Evolutionary conservation across 2,888 invertebrate species (phyloP), one percentile per base, ranked within the genome.

Genomic region (Syritta pipiens): DNA sequence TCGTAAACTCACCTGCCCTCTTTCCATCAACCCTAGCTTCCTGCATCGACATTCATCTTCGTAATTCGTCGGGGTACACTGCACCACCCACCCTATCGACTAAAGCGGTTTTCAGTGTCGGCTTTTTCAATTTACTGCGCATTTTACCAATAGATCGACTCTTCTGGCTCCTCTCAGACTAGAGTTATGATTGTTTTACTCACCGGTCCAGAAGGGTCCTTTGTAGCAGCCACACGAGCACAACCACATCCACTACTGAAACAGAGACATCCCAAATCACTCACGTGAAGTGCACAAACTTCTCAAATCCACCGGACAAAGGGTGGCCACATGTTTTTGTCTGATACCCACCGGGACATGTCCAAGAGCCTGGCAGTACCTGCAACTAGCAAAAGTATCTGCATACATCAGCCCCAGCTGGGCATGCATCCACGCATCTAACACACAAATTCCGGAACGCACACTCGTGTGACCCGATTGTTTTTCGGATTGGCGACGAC

Each of bases 391-490:
- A n/a, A n/a, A n/a, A n/a, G n/a, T n/a, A n/a, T n/a, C n/a, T n/a
- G n/a, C n/a, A n/a, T 9, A 7, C 37, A 37, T 37, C 9, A 14
- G 9, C 37, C 19, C 37, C 17, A 17, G 37, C 37, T 17, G 2
- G 37, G 14, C 17, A 37, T 37, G 19, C n/a, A n/a, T n/a, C n/a
- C n/a, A 37, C 37, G 19, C 14, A 37, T 37, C 37, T 17, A 37
- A 37, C 37, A 37, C 37, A 74, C 35, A 59, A 59, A 51, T 51
- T 59, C 57, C 42, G 49, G 67, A n/a, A 59, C 67, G 20, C 40
- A 63, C 19, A 26, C 55, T 62, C 53, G 55, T 53, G 60, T 75
- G 75, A 75, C 75, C 68, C 68, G 68, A 75, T 62, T 60, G 55
- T 35, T 42, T 17, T 20, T 22, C 48, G 24, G 46, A 68, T 48